Evolutionary conservation across 2,797 vertebrate species (phyloP).

Genomic region (Crypturellus tataupa): DNA sequence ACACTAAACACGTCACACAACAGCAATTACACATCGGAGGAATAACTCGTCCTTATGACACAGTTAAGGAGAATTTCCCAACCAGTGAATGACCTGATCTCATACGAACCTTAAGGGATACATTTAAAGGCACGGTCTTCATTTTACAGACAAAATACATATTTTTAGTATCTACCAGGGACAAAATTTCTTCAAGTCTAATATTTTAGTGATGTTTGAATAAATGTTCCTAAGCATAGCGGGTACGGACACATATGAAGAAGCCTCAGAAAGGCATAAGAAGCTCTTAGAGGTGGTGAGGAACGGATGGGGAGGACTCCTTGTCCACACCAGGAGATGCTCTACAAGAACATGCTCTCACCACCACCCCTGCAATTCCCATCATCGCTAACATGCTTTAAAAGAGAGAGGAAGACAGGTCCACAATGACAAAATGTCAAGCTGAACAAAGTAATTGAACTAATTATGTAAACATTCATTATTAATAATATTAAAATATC

Average conservation of each 20-base stretch:
- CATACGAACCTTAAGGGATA: neutral
- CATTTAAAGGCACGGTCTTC: neutral
- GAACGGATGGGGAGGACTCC: neutral
- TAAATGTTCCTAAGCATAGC: neutral
- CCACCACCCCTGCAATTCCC: constrained; percentile 71
- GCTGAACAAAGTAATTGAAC: constrained; percentile 73
- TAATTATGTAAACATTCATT: constrained; percentile 68
- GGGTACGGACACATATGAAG: accelerated
- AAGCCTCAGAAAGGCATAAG: accelerated
- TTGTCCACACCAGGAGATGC: neutral
- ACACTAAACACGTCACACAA: neutral
- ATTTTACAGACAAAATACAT: neutral
- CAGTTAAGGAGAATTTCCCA: neutral
- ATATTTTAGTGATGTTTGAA: neutral
- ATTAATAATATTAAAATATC: constrained; percentile 57
- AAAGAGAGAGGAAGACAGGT: constrained; percentile 72
- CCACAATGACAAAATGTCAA: constrained; percentile 68
- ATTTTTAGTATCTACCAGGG: neutral
- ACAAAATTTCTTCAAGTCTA: neutral
- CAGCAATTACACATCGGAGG: neutral
- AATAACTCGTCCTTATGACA: neutral
- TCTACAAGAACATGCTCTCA: constrained; percentile 1
- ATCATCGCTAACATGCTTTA: constrained; percentile 57
- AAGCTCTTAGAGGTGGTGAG: neutral
- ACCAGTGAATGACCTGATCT: neutral